A percentile compares a stretch with the other conserved stretches of the same genome.
These are phyloP conservation scores for Albula glossodonta DNA, from an alignment of 2,113 vertebrate genomes.

Conservation along the genomic window DNA sequence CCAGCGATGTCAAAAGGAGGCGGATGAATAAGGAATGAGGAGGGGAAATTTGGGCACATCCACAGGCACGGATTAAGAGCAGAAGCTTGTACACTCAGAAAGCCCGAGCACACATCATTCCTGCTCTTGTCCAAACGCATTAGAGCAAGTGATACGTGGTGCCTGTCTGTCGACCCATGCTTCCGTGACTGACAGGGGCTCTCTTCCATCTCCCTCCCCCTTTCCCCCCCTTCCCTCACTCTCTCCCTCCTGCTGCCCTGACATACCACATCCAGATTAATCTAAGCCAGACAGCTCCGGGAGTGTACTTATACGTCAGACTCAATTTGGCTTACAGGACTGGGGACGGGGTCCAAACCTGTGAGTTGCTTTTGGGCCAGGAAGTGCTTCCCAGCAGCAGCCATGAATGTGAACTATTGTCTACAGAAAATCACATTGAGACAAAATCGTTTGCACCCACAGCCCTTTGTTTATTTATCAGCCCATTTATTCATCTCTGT, in stretches of 20 bases:
- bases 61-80: slow-evolving; percentile 57
- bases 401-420: too few species aligned
- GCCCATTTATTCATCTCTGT: background rate
- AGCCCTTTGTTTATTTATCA: background rate
- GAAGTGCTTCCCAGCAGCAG: too few species aligned
- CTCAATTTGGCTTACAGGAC: too few species aligned
- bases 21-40: slow-evolving; percentile 64
- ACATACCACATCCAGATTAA: slow-evolving; percentile 1
- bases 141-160: slow-evolving; percentile 26
- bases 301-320: background rate
- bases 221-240: background rate
- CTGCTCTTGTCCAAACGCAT: slow-evolving; percentile 32
- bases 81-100: slow-evolving; percentile 54
- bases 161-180: background rate
- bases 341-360: too few species aligned
- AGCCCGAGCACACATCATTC: slow-evolving; percentile 24
- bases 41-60: slow-evolving; percentile 38
- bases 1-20: slow-evolving; percentile 43
- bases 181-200: background rate
- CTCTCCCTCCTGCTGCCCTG: background rate
- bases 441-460: background rate
- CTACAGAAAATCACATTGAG: background rate
- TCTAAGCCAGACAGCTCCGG: background rate
- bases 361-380: too few species aligned
- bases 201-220: background rate